Base-by-base conservation (phyloP, 2,113 vertebrate species). In the Nannospalax galili region DNA sequence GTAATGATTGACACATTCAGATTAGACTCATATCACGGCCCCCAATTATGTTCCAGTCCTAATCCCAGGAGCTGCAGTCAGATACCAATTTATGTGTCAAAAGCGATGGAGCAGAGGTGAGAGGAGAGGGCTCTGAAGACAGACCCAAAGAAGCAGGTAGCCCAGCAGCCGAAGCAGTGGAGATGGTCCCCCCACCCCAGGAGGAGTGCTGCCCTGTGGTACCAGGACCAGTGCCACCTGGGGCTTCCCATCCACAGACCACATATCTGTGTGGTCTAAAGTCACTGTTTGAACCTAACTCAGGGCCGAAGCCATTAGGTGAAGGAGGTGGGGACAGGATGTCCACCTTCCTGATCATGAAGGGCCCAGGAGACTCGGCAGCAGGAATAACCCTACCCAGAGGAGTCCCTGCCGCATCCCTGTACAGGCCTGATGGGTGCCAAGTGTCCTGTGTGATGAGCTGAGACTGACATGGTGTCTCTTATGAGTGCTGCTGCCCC, bases 1-100 rank as follows among this genome's bases (percentile, higher is more conserved):
- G 7, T 12, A 42, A 16, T 64, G 10, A 32, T 9, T 4, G 5
- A 15, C 6, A 7, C 37, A 11, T 32, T 35, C 30, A 22, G 19
- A 11, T 48, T 45, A 24, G 37, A 40, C 48, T 7, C 48, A 52
- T 52, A 52, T 52, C 6, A 52, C 11, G 6, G 48, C 48, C 48
- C 6, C 11, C 17, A 40, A 20, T 24, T 5, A 0, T 16, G n/a
- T 22, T n/a, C 77, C 52, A 3, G 3, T 14, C 9, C 17, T 3
- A 5, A 17, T 10, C 74, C n/a, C n/a, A 70, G 65, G 17, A 26
- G 17, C 16, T 15, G 19, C 3, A 6, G 3, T 37, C 77, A 40
- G 5, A 35, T n/a, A 42, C n/a, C 5, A 9, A n/a, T 19, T 42
- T 4, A 1, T 6, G 20, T 7, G 4, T 32, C 88, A 35, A 26